These are phyloP conservation scores for Babylonia areolata DNA, from an alignment of 1,140 invertebrate species.

Conservation along the genomic window DNA sequence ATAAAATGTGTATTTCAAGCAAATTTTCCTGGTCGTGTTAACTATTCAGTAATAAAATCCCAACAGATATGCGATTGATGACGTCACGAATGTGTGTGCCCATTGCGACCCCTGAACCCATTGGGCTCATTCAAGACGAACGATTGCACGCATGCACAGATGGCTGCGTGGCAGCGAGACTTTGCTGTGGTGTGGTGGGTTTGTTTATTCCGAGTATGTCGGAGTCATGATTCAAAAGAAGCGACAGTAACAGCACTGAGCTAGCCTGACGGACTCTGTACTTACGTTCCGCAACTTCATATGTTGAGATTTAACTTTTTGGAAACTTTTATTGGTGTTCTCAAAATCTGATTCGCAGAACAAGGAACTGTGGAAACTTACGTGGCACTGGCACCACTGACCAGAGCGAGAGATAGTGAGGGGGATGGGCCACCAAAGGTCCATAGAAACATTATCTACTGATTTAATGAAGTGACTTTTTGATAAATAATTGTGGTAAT, in stretches of 20 bases:
- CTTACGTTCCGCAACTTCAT: not conserved
- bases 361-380: not conserved
- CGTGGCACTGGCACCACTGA: conserved; percentile 6
- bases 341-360: not conserved
- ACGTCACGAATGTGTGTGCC: conserved; percentile 1
- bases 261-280: not conserved
- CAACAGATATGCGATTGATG: too few species aligned
- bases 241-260: not conserved
- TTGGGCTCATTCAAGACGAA: not conserved
- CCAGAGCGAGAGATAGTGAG: not conserved
- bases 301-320: not conserved
- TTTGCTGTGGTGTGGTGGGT: not conserved
- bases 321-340: not conserved
- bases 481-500: too few species aligned
- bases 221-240: not conserved
- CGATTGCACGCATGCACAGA: not conserved
- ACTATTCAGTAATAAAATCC: too few species aligned
- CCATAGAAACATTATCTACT: too few species aligned
- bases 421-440: too few species aligned
- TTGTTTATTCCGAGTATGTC: not conserved
- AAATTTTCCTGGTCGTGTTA: too few species aligned
- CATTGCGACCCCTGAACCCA: not conserved
- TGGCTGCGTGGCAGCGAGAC: not conserved
- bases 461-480: too few species aligned
- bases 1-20: too few species aligned